Percentiles rank a stretch among this genome's conserved stretches.
Conservation (phyloP, 2,888 invertebrate genomes). For the Lasioglossum pauxillum region DNA sequence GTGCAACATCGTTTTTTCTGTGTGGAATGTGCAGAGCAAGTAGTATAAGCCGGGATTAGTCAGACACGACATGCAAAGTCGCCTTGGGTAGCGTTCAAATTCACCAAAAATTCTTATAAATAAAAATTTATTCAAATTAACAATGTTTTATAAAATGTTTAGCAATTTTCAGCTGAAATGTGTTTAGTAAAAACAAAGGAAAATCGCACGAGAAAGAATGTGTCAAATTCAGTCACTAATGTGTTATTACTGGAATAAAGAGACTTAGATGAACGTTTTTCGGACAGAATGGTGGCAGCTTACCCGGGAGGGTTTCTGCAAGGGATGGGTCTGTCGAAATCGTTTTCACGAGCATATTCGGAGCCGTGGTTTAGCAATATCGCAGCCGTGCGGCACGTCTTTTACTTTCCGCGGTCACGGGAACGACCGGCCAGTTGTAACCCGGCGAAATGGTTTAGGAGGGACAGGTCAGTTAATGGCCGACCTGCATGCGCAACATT, state of each 20-base stretch:
- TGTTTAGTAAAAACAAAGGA: background rate
- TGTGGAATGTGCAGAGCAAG: background rate
- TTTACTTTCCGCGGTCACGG: conserved; percentile 42
- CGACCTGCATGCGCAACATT: conserved; percentile 68
- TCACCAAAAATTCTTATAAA: background rate
- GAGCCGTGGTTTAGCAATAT: conserved; percentile 32
- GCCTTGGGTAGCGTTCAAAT: background rate
- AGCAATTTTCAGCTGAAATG: too few species aligned
- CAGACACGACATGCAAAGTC: background rate
- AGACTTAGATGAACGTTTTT: background rate
- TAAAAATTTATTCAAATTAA: background rate
- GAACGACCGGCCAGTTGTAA: conserved; percentile 32
- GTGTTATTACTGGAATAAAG: background rate
- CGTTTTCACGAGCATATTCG: conserved; percentile 3
- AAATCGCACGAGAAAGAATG: background rate
- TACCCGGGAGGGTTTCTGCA: background rate
- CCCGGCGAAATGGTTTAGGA: conserved; percentile 54
- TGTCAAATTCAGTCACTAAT: background rate
- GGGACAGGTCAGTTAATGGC: conserved; percentile 73
- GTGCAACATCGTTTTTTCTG: background rate
- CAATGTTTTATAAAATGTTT: background rate
- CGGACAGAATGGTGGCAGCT: background rate
- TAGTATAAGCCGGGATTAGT: background rate
- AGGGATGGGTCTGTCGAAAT: background rate
- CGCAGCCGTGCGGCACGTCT: conserved; percentile 15